Conservation (phyloP, 2,113 vertebrate genomes). For the Myodes glareolus region DNA sequence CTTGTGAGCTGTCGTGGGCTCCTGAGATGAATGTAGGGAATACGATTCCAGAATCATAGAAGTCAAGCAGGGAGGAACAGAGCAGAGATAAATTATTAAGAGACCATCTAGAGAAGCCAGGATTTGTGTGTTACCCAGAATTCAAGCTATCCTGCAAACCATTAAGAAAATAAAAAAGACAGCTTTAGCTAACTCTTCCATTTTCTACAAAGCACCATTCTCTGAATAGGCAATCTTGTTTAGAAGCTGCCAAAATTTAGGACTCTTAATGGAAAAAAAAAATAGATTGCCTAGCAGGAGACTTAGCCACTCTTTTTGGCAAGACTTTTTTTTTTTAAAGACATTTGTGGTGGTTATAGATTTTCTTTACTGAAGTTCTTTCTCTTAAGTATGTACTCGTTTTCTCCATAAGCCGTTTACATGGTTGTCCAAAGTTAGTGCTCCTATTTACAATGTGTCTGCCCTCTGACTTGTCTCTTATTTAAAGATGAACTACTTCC, state of each 20-base stretch:
- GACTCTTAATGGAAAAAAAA: constrained; percentile 45
- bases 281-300: constrained; percentile 41
- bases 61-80: background rate
- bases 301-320: constrained; percentile 38
- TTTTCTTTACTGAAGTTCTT: constrained; percentile 49
- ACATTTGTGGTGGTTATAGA: constrained; percentile 14
- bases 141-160: constrained; percentile 36
- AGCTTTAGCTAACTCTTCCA: constrained; percentile 19
- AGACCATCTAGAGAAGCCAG: background rate
- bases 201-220: constrained; percentile 55
- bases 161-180: background rate
- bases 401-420: background rate
- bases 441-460: background rate
- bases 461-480: background rate
- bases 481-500: constrained; percentile 3
- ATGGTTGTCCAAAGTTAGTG: background rate
- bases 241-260: constrained; percentile 66
- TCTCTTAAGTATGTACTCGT: constrained; percentile 28
- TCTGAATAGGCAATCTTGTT: constrained; percentile 16
- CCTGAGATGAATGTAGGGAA: background rate
- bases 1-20: background rate
- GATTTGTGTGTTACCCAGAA: constrained; percentile 23
- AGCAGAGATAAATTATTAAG: background rate
- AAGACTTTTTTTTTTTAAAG: background rate
- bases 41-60: background rate